Base-by-base conservation (phyloP, 2,113 vertebrate genomes). In the Chamaetylas fuelleborni region DNA sequence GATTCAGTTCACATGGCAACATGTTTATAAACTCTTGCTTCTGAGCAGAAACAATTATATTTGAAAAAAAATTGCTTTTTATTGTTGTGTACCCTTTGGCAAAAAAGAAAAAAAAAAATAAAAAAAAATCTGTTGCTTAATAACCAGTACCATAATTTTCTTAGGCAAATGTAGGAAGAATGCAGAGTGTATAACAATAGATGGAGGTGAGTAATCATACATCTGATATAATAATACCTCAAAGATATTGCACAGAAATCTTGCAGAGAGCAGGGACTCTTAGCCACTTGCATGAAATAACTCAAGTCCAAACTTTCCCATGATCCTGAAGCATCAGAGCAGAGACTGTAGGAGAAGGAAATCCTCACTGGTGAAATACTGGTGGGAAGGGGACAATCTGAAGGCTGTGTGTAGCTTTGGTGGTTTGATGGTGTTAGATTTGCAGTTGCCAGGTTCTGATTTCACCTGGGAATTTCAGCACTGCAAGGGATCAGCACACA, bases 1-100 rank as follows among this genome's bases (percentile, higher is more conserved):
- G 54, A 54, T 78, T 81, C 65, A 64, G 53, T 93, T 96, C 72
- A 84, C 81, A 86, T 84, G 77, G 67, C 69, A 93, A 93, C 69
- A 38, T 74, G 54, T 88, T 92, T 88, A 82, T 70, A 71, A 81
- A 69, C 53, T 72, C 34, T 91, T 56, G 23, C 42, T 81, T 85
- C 74, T 81, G 51, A 81, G 65, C 60, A 95, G 50, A 88, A 85
- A 70, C 74, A 82, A 67, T 73, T 78, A 36, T 36, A 66, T 81
- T 69, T 73, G 25, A 25, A 81, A 45, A 22, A 12, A 9, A 9
- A 54, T 14, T 3, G 7, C 23, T 23, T 85, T 67, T 91, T 91
- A 85, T 81, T 93, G 24, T 79, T 82, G 13, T n/a, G 11, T 65
- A 33, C 48, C 33, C 54, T 64, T 62, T 81, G 23, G 47, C 9